Evolutionary conservation across 92 coral and sea anemone genomes (phyloP).

Genomic region (Virgularia gustaviana): DNA sequence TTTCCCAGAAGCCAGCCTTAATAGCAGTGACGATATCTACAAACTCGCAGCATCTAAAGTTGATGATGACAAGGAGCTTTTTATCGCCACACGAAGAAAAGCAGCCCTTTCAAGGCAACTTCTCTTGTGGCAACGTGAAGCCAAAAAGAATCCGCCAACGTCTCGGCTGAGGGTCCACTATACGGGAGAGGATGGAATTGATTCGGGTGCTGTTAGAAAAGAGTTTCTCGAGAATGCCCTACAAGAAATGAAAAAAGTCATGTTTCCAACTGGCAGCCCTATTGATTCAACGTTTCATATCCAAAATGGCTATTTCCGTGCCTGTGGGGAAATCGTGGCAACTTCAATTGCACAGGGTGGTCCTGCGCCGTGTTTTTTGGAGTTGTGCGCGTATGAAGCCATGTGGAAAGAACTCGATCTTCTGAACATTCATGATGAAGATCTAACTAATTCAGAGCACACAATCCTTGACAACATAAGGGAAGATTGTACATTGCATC

Average conservation of each 20-base stretch:
- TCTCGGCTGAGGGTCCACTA: constrained; percentile 28
- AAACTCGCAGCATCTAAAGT: constrained; percentile 36
- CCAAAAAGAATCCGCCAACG: constrained; percentile 40
- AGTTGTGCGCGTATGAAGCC: constrained; percentile 29
- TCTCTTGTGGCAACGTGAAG: constrained; percentile 38
- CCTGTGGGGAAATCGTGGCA: constrained; percentile 47
- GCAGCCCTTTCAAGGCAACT: constrained; percentile 36
- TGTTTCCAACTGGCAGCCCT: constrained; percentile 44
- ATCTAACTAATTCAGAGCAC: constrained; percentile 38
- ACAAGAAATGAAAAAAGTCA: constrained; percentile 35
- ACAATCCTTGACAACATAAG: constrained; percentile 18
- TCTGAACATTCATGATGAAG: constrained; percentile 19
- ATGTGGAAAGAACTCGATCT: constrained; percentile 36
- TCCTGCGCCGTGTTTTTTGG: constrained; percentile 45
- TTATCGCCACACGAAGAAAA: constrained; percentile 39
- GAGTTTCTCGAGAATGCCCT: constrained; percentile 41
- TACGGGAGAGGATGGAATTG: constrained; percentile 39
- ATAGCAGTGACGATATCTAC: constrained; percentile 28
- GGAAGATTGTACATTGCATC: constrained; percentile 24
- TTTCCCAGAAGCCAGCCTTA: neutral
- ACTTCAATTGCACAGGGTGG: constrained; percentile 47
- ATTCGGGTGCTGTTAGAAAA: constrained; percentile 42
- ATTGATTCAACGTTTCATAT: constrained; percentile 41
- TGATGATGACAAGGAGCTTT: constrained; percentile 27
- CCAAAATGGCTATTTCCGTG: constrained; percentile 44